Percentiles rank a stretch among this genome's conserved stretches.
These are phyloP conservation scores for Alviniconcha strummeri DNA, from an alignment of 2,888 invertebrate genomes.

Conservation along the genomic window DNA sequence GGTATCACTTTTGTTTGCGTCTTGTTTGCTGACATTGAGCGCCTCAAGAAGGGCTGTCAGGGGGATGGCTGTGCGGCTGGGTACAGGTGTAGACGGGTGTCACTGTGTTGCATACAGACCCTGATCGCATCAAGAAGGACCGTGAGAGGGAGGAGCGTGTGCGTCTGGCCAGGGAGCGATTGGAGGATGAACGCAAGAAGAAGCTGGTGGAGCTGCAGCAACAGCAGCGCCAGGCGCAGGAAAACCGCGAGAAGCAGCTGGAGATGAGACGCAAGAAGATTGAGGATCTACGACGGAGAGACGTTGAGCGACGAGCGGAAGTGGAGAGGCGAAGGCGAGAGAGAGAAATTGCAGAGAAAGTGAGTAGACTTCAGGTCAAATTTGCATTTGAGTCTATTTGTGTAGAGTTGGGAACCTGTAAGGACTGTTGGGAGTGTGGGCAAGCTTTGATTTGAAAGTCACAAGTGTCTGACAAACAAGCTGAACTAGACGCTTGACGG, in stretches of 20 bases:
- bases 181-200: constrained; percentile 59
- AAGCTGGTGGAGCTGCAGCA: constrained; percentile 65
- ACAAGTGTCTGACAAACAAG: too few relatives aligned
- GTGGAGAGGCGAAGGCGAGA: constrained; percentile 63
- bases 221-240: constrained; percentile 63
- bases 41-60: too few relatives aligned
- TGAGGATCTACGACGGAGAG: constrained; percentile 62
- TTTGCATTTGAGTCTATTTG: not conserved
- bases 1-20: too few relatives aligned
- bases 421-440: too few relatives aligned
- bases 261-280: constrained; percentile 62
- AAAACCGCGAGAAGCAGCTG: constrained; percentile 64
- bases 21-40: too few relatives aligned
- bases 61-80: too few relatives aligned
- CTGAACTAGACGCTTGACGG: too few relatives aligned
- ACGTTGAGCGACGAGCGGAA: constrained; percentile 60
- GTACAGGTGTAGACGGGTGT: too few relatives aligned
- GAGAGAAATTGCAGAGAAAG: constrained; percentile 60
- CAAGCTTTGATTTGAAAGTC: too few relatives aligned
- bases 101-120: constrained; percentile 41
- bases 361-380: constrained; percentile 38
- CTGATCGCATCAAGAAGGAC: constrained; percentile 58
- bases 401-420: not conserved
- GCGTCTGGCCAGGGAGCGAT: constrained; percentile 53
- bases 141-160: constrained; percentile 63